Evolutionary conservation across 2,113 vertebrate genomes (phyloP).

Genomic region (Centropus unirufus): DNA sequence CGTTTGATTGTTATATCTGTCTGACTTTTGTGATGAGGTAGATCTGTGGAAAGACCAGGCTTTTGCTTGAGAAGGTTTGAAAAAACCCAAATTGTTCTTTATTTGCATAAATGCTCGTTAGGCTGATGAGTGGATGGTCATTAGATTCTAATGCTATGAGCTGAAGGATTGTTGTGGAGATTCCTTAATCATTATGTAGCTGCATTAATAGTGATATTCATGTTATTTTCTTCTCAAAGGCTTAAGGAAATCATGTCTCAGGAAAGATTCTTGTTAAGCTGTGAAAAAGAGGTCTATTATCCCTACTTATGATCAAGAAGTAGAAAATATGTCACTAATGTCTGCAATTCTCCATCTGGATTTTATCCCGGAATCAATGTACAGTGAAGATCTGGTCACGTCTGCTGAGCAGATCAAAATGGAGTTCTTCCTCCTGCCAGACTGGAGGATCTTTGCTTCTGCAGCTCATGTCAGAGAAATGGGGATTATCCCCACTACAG

Average conservation of each 20-base stretch:
- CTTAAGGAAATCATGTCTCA: not conserved
- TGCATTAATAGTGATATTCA: not conserved
- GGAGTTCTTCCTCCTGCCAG: not conserved
- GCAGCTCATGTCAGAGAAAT: not conserved
- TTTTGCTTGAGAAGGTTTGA: not conserved
- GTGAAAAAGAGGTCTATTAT: not conserved
- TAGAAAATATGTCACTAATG: not conserved
- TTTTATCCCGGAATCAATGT: not conserved
- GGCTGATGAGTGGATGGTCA: not conserved
- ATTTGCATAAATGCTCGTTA: not conserved
- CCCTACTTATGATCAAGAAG: not conserved
- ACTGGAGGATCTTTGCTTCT: not conserved
- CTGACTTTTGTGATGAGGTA: not conserved
- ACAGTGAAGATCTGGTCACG: not conserved
- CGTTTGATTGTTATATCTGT: not conserved
- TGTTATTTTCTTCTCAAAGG: not conserved
- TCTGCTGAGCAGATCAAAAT: not conserved
- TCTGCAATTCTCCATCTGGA: not conserved
- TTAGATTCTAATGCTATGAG: not conserved
- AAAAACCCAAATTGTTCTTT: not conserved
- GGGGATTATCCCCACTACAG: not conserved
- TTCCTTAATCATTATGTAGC: not conserved
- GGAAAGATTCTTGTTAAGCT: not conserved
- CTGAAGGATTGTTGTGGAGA: not conserved
- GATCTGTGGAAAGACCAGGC: not conserved